Base-by-base conservation (phyloP, 2,888 invertebrate species). In the Nineta flava region DNA sequence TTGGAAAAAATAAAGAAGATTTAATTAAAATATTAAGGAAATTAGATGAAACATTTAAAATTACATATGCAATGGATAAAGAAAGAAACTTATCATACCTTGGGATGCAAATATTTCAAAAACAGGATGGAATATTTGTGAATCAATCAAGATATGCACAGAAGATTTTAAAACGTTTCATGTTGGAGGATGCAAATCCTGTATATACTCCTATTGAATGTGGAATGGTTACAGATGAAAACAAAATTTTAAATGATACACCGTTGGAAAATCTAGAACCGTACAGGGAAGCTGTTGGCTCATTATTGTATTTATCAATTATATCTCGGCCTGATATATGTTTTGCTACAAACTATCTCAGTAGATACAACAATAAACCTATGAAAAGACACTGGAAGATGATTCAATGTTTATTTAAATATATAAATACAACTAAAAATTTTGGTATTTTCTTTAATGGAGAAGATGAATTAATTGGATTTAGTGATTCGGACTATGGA, bases 161-260 rank as follows among this genome's bases (percentile, higher is more conserved):
- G 45, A 56, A 57, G 51, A 59, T 59, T 34, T 26, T 58, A 16
- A 13, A 52, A 48, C 47, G 51, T 34, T 55, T 53, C 26, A 35
- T 50, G 26, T 50, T 57, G 48, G 48, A 54, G 16, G 16, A 51
- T 41, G 46, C 35, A 7, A 53, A 55, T 50, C 42, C 54, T 42
- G 52, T 51, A 10, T 50, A 49, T 26, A 59, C 56, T 15, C 57
- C 58, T 16, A 60, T 60, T 51, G 58, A 60, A 52, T 52, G 49
- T 31, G 58, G 57, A 48, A 58, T 59, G 57, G 35, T 56, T 26
- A 58, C 57, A 21, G 53, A 55, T 26, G 50, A 50, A 38, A 50
- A 51, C 51, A 53, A 54, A 41, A 46, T 50, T 47, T 41, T 54
- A 48, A 57, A 59, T 48, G 53, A 56, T 51, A 50, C 49, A 50